These are phyloP conservation scores for Thera obeliscata DNA, from an alignment of 2,888 invertebrate species.

Conservation along the genomic window DNA sequence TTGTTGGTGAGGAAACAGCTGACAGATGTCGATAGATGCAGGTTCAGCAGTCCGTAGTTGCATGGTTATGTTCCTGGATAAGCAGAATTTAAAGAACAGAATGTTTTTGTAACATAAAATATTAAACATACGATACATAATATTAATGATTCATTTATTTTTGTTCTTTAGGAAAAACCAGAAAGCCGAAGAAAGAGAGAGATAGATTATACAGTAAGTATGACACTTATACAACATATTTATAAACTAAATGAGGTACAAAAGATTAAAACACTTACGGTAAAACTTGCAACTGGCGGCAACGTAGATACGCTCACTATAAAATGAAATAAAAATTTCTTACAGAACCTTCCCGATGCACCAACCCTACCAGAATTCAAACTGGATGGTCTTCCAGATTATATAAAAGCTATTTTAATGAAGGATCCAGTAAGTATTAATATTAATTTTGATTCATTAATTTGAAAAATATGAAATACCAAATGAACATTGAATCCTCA, in stretches of 20 bases:
- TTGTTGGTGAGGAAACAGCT: background rate
- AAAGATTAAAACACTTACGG: background rate
- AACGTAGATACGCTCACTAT: background rate
- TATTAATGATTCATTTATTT: background rate
- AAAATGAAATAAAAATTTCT: background rate
- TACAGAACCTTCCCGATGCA: conserved; percentile 33
- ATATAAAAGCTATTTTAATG: conserved; percentile 25
- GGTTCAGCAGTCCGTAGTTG: no score
- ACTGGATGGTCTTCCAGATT: conserved; percentile 19
- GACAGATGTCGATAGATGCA: background rate
- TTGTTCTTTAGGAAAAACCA: conserved; percentile 13
- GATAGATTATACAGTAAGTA: conserved; percentile 16
- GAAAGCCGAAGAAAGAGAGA: conserved; percentile 21
- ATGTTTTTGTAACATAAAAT: no score
- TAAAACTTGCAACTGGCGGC: background rate
- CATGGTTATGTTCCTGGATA: no score
- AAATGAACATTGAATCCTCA: no score
- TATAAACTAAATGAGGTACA: no score
- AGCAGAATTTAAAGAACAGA: no score
- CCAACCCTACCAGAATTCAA: conserved; percentile 43
- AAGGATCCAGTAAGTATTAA: conserved; percentile 40
- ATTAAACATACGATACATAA: no score
- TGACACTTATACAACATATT: background rate
- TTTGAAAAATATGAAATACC: background rate
- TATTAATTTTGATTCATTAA: background rate